Conservation (phyloP, 2,113 vertebrate genomes). For the Dipodomys spectabilis region DNA sequence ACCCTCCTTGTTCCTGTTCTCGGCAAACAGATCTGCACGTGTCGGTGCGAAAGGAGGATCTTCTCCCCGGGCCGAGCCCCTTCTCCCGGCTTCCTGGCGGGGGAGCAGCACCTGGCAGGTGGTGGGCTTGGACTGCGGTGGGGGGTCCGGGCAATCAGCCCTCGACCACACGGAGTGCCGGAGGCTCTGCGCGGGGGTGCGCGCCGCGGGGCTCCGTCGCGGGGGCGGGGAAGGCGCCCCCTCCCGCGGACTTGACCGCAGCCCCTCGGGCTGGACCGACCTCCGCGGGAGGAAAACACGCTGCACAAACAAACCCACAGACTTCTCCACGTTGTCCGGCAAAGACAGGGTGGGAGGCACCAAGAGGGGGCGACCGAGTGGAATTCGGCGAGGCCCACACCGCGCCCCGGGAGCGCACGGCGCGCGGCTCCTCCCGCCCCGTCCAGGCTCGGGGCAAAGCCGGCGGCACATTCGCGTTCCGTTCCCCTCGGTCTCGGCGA, state of each 20-base stretch:
- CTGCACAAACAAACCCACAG: neutral
- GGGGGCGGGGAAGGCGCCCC: neutral
- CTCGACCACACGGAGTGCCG: neutral
- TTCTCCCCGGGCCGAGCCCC: neutral
- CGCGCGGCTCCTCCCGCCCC: neutral
- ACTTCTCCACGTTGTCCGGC: slow-evolving; percentile 1
- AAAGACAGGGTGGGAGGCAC: slow-evolving; percentile 38
- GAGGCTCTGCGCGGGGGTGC: neutral
- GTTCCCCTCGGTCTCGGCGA: neutral
- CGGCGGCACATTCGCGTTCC: neutral
- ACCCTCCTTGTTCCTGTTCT: no score
- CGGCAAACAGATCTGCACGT: neutral
- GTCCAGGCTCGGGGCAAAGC: neutral
- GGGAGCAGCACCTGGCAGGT: neutral
- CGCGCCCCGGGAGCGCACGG: neutral
- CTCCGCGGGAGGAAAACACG: neutral
- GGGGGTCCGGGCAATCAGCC: neutral
- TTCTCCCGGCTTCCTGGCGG: no score
- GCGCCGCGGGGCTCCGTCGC: neutral
- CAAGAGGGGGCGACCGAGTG: neutral
- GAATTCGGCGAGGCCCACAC: slow-evolving; percentile 36
- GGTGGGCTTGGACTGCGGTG: neutral
- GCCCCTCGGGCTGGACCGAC: neutral
- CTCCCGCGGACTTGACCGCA: accelerated
- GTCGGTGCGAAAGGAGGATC: neutral